Conservation (phyloP, 2,113 vertebrate species). For the Morone chrysops region DNA sequence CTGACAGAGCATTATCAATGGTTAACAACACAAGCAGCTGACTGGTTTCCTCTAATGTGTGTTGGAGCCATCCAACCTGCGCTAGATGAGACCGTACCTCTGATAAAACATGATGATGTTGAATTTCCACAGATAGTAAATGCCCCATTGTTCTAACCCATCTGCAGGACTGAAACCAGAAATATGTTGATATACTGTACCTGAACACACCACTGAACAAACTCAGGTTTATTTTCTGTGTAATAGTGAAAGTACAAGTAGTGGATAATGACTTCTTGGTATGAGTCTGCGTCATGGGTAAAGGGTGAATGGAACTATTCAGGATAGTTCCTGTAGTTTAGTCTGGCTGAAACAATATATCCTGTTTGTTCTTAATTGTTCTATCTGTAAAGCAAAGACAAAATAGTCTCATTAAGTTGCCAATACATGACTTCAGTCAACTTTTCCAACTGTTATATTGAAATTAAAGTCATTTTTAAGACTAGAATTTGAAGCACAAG, state of each 20-base stretch:
- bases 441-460: not conserved
- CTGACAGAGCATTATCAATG: conserved; percentile 27
- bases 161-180: conserved; percentile 21
- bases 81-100: not conserved
- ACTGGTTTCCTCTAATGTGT: conserved; percentile 7
- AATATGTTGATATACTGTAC: not conserved
- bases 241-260: not conserved
- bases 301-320: conserved; percentile 13
- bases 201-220: conserved; percentile 33
- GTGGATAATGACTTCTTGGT: conserved; percentile 3
- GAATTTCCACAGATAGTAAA: conserved; percentile 7
- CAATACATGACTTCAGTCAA: not conserved
- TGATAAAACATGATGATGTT: conserved; percentile 31
- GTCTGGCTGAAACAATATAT: not conserved
- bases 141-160: conserved; percentile 9
- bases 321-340: not conserved
- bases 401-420: not conserved
- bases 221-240: conserved; percentile 1
- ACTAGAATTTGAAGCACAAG: not conserved
- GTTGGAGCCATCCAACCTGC: not conserved
- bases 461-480: conserved; percentile 14
- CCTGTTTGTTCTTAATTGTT: not conserved
- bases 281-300: conserved; percentile 14
- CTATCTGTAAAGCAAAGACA: not conserved
- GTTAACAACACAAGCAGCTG: conserved; percentile 13